A percentile compares a stretch with the other conserved stretches of the same genome.
Evolutionary conservation across 2,797 vertebrate genomes (phyloP).

Genomic region (Phoxinus dragarum): DNA sequence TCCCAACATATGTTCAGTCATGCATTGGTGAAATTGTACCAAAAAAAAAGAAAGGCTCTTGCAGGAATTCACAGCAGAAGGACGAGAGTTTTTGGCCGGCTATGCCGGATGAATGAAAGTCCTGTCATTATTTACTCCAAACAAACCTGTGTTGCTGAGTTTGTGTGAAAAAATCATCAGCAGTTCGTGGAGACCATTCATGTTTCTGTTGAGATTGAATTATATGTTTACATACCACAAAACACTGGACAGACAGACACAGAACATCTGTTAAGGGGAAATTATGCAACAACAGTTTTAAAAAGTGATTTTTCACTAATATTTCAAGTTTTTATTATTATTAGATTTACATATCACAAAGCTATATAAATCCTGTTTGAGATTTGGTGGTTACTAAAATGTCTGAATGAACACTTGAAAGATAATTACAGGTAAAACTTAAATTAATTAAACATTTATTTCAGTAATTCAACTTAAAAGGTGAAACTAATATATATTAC

Average conservation of each 20-base stretch:
- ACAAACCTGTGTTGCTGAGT: neutral
- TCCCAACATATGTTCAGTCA: slow-evolving; percentile 23
- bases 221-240: neutral
- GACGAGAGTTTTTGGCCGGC: neutral
- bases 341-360: neutral
- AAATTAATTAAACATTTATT: too few species aligned
- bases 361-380: neutral
- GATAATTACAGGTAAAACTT: neutral
- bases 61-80: neutral
- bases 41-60: slow-evolving; percentile 7
- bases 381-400: neutral
- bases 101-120: neutral
- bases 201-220: neutral
- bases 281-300: too few species aligned
- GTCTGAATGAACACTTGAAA: neutral
- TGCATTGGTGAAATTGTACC: neutral
- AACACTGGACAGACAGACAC: too few species aligned
- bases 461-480: too few species aligned
- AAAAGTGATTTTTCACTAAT: neutral
- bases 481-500: too few species aligned
- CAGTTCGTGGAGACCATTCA: neutral
- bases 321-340: neutral
- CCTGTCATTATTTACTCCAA: neutral
- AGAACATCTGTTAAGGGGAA: neutral
- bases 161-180: neutral